phyloP scores from a whole-genome alignment of 2,113 vertebrate genomes.

The Nycticebus coucang region DNA sequence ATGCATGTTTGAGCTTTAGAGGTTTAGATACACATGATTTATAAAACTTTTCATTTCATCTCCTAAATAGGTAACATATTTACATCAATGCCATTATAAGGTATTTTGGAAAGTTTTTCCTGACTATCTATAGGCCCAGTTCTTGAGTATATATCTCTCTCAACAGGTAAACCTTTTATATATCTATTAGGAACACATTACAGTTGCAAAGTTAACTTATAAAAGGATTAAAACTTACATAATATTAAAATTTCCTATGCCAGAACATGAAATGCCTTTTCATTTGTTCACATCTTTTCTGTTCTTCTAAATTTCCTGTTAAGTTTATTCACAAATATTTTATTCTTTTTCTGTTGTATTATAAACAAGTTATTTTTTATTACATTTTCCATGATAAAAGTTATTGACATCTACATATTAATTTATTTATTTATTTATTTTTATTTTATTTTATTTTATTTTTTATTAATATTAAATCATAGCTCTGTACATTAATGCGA shows the following conservation, averaged over 20 bases:
- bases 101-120: neutral
- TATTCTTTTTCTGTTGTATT: slow-evolving; percentile 21
- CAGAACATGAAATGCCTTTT: neutral
- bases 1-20: neutral
- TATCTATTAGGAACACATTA: slow-evolving; percentile 11
- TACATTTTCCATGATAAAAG: neutral
- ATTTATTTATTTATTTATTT: too few relatives aligned
- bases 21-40: neutral
- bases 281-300: slow-evolving; percentile 24
- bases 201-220: neutral
- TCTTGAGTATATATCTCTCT: slow-evolving; percentile 2
- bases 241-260: neutral
- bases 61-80: slow-evolving; percentile 19
- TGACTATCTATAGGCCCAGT: neutral
- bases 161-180: slow-evolving; percentile 19
- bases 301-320: neutral
- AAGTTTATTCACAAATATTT: neutral
- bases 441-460: too few relatives aligned
- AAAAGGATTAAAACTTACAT: slow-evolving; percentile 12
- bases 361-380: neutral
- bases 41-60: slow-evolving; percentile 50
- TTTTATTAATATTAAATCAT: too few relatives aligned
- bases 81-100: neutral
- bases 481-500: too few relatives aligned
- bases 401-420: slow-evolving; percentile 26